Evolutionary conservation across 2,797 vertebrate species (phyloP).

Genomic region (Oryzias sinensis): DNA sequence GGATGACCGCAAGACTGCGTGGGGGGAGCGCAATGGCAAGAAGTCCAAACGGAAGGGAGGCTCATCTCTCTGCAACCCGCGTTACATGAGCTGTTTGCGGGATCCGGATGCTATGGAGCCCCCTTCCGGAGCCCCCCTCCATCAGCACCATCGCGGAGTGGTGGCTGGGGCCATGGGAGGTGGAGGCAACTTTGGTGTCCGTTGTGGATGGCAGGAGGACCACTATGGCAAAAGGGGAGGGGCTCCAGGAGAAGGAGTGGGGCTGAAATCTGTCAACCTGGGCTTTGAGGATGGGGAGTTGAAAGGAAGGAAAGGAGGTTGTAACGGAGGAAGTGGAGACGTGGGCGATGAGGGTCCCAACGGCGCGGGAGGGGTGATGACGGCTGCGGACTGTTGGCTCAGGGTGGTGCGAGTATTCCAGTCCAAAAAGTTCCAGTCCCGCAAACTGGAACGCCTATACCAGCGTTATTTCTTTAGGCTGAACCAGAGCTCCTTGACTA

Average conservation of each 20-base stretch:
- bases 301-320: conserved; percentile 71
- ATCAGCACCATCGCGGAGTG: conserved; percentile 74
- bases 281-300: conserved; percentile 86
- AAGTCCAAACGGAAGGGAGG: conserved; percentile 86
- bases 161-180: conserved; percentile 67
- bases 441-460: conserved; percentile 95
- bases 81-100: conserved; percentile 96
- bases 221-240: conserved; percentile 86
- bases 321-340: conserved; percentile 65
- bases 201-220: conserved; percentile 94
- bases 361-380: conserved; percentile 65
- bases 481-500: conserved; percentile 96
- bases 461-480: conserved; percentile 97
- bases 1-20: conserved; percentile 93
- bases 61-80: conserved; percentile 87
- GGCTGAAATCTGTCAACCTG: conserved; percentile 86
- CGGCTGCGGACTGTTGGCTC: conserved; percentile 82
- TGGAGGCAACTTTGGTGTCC: conserved; percentile 78
- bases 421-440: conserved; percentile 93
- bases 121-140: conserved; percentile 74
- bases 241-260: conserved; percentile 76
- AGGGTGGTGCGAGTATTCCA: conserved; percentile 88
- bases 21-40: conserved; percentile 96
- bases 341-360: conserved; percentile 63
- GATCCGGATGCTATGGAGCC: conserved; percentile 88